phyloP scores from a whole-genome alignment of 2,797 vertebrate genomes.

The Sphaeramia orbicularis region DNA sequence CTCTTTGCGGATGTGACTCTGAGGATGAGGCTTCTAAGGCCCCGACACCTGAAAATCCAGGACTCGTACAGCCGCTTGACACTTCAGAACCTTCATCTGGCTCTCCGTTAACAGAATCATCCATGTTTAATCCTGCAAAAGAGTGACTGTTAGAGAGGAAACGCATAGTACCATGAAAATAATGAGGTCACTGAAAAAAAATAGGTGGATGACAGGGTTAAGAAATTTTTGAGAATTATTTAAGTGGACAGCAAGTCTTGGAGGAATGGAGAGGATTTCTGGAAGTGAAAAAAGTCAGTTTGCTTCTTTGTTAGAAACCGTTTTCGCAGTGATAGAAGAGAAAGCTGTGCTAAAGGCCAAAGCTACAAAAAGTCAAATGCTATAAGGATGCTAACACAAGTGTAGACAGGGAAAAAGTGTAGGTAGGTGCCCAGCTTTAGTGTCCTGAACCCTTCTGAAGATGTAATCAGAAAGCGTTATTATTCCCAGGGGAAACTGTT shows the following conservation, averaged over 20 bases:
- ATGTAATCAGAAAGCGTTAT: background rate
- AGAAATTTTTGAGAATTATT: conserved; percentile 11
- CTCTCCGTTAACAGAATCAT: conserved; percentile 44
- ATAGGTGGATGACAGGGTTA: conserved; percentile 1
- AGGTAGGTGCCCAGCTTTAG: conserved; percentile 38
- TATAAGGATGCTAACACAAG: conserved; percentile 38
- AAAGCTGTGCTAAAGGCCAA: conserved; percentile 26
- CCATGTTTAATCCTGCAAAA: conserved; percentile 77
- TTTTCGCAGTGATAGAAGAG: conserved; percentile 43
- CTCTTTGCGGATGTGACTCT: conserved; percentile 19
- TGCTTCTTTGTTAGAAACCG: conserved; percentile 28
- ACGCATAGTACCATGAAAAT: background rate
- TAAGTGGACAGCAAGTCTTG: conserved; percentile 18
- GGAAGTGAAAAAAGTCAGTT: too few relatives aligned
- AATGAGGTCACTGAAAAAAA: conserved; percentile 22
- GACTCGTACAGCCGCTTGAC: conserved; percentile 18
- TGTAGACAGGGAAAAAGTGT: conserved; percentile 42
- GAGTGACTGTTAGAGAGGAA: background rate
- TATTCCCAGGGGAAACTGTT: too few relatives aligned
- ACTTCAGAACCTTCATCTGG: conserved; percentile 53
- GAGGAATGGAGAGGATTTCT: conserved; percentile 1
- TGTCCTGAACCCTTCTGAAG: conserved; percentile 49
- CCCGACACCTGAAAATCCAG: conserved; percentile 33
- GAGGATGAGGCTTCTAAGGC: conserved; percentile 10
- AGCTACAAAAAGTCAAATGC: conserved; percentile 52